Percentiles rank a stretch among this genome's conserved stretches.
These are phyloP conservation scores for Montifringilla adamsi DNA, from an alignment of 2,113 vertebrate genomes.

Conservation along the genomic window DNA sequence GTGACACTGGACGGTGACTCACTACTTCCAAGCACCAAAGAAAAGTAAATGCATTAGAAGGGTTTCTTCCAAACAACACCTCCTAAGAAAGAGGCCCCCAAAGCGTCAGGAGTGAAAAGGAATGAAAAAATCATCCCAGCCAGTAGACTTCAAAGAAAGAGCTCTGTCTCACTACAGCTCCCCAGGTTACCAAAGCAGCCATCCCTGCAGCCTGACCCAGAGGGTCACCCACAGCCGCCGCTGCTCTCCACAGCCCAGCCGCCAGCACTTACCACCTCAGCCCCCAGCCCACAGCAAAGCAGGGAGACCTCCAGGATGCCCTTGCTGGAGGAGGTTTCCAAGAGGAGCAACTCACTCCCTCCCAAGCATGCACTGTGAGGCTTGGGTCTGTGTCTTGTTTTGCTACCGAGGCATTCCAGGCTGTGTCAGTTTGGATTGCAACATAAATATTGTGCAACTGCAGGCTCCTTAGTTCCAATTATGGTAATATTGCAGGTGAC, in stretches of 20 bases:
- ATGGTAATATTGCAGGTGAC: constrained; percentile 25
- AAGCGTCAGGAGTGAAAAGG: neutral
- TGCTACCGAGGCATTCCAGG: neutral
- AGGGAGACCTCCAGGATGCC: neutral
- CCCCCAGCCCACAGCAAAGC: fast-evolving
- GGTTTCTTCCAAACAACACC: neutral
- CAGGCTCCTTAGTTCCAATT: constrained; percentile 26
- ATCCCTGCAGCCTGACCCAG: neutral
- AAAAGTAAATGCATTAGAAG: neutral
- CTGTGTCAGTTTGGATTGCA: constrained; percentile 33
- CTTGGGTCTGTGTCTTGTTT: neutral
- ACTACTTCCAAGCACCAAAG: neutral
- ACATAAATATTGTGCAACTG: constrained; percentile 46
- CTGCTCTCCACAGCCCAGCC: neutral
- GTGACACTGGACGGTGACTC: neutral
- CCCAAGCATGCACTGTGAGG: fast-evolving
- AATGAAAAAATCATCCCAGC: neutral
- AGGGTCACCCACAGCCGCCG: fast-evolving
- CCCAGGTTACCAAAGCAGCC: neutral
- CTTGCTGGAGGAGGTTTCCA: neutral
- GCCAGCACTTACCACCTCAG: neutral
- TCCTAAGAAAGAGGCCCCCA: neutral
- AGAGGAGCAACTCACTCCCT: neutral
- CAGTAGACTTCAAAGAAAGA: neutral
- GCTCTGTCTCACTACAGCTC: neutral